Conservation (phyloP, 2,113 vertebrate genomes). For the Macaca mulatta region DNA sequence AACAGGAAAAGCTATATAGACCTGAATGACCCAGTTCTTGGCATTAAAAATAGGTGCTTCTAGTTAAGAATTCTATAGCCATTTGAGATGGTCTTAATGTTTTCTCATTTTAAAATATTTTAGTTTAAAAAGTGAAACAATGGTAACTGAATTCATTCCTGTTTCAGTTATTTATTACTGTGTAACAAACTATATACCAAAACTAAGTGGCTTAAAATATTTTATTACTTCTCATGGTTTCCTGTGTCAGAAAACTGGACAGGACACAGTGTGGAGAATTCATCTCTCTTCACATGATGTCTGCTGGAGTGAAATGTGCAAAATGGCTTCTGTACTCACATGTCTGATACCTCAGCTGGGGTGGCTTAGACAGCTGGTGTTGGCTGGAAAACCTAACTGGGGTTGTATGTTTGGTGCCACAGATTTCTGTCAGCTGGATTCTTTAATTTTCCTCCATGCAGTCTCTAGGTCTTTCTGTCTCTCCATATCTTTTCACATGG, state of each 20-base stretch:
- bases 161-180: neutral
- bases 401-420: neutral
- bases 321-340: neutral
- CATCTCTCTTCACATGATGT: neutral
- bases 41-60: neutral
- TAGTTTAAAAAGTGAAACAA: neutral
- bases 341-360: neutral
- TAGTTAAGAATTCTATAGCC: neutral
- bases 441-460: neutral
- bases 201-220: neutral
- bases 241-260: neutral
- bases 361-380: neutral
- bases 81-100: neutral
- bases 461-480: neutral
- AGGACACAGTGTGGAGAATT: no score
- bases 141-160: neutral
- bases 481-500: neutral
- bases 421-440: neutral
- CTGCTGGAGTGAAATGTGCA: neutral
- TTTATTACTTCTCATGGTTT: neutral
- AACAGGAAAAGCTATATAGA: neutral
- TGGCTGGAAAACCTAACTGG: neutral
- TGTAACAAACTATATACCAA: neutral
- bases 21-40: neutral
- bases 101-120: neutral